Percentiles rank a stretch among this genome's conserved stretches.
These are phyloP conservation scores for Rotaria sp. DNA, from an alignment of 2,888 invertebrate species.

Conservation along the genomic window DNA sequence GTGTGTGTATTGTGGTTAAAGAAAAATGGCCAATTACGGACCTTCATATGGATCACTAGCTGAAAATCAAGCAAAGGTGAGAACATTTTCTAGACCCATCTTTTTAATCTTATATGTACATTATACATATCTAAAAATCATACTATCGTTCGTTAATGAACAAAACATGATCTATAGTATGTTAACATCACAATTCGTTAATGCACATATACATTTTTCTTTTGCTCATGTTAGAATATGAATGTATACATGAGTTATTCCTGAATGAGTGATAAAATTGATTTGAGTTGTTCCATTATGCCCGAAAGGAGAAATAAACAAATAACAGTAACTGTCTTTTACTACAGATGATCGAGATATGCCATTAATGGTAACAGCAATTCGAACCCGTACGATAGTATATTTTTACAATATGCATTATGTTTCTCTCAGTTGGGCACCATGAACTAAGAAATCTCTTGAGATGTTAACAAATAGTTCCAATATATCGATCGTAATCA, in stretches of 20 bases:
- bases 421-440: not conserved
- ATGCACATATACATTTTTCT: not conserved
- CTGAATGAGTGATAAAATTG: not conserved
- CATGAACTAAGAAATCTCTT: not conserved
- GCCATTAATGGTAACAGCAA: too few species aligned
- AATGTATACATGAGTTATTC: not conserved
- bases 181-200: not conserved
- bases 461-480: not conserved
- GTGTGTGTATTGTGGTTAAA: not conserved
- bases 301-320: too few species aligned
- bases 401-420: too few species aligned
- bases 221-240: too few species aligned
- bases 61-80: conserved; percentile 23
- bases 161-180: not conserved
- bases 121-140: not conserved
- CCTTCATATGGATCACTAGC: conserved; percentile 11
- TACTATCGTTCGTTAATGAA: not conserved
- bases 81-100: not conserved
- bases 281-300: not conserved
- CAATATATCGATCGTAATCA: not conserved
- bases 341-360: too few species aligned
- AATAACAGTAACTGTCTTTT: too few species aligned
- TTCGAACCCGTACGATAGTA: too few species aligned
- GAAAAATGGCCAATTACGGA: conserved; percentile 11
- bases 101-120: not conserved